Percentiles rank a stretch among this genome's conserved stretches.
Evolutionary conservation across 1,140 invertebrate genomes (phyloP).

Genomic region (Hylaeus anthracinus): DNA sequence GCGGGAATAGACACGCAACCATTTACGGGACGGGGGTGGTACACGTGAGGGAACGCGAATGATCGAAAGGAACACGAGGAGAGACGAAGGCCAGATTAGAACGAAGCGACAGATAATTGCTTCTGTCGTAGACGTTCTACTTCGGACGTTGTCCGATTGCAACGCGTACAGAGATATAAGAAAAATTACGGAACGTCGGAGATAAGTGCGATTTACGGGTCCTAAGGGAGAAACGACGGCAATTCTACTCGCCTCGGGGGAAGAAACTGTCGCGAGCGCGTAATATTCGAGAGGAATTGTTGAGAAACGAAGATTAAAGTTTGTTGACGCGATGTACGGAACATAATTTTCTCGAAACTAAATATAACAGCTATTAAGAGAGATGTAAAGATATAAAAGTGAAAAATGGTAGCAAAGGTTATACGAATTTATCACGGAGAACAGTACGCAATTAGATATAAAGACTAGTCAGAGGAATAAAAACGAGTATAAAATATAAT

Average conservation of each 20-base stretch:
- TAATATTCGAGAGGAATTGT: too few species aligned
- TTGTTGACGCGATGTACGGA: too few species aligned
- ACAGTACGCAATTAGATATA: too few species aligned
- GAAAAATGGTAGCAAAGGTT: too few species aligned
- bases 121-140: neutral
- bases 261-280: neutral
- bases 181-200: neutral
- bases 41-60: neutral
- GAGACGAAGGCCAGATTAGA: neutral
- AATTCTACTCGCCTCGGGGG: too few species aligned
- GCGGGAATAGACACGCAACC: neutral
- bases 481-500: too few species aligned
- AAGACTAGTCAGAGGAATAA: too few species aligned
- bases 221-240: neutral
- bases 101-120: neutral
- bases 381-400: too few species aligned
- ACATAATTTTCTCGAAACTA: neutral
- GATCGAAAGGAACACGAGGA: neutral
- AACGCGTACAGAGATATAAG: neutral
- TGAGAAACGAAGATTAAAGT: too few species aligned
- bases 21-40: neutral
- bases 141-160: neutral
- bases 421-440: too few species aligned
- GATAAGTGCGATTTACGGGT: slow-evolving; percentile 6
- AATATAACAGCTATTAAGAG: too few species aligned